A percentile compares a stretch with the other conserved stretches of the same genome.
Evolutionary conservation across 2,113 vertebrate genomes (phyloP).

Genomic region (Notiomystis cincta): DNA sequence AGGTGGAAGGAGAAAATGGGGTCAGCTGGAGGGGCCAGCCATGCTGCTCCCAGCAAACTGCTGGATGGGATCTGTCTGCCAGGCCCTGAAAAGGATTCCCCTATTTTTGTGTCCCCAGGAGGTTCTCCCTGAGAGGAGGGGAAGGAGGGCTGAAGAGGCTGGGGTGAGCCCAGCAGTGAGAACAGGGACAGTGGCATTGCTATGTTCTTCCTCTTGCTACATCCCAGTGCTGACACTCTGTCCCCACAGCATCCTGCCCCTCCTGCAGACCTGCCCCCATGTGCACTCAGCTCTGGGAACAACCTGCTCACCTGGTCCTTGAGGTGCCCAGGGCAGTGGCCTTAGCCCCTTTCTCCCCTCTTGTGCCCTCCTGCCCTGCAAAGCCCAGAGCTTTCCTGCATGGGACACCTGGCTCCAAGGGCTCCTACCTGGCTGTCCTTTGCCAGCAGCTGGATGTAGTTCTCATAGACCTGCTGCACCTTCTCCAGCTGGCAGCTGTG

Average conservation of each 20-base stretch:
- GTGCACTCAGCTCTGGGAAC: not conserved
- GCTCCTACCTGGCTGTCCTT: slow-evolving; percentile 78
- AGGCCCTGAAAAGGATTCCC: not conserved
- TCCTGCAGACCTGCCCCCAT: not conserved
- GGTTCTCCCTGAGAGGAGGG: not conserved
- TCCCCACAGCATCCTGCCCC: not conserved
- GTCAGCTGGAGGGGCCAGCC: not conserved
- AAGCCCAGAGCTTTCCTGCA: not conserved
- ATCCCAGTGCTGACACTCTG: not conserved
- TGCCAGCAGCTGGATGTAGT: slow-evolving; percentile 81
- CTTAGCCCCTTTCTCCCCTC: not conserved
- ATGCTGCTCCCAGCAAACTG: rapidly evolving
- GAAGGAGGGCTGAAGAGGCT: not conserved
- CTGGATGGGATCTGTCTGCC: not conserved
- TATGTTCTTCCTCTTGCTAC: not conserved
- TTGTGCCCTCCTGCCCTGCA: not conserved
- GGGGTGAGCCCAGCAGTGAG: not conserved
- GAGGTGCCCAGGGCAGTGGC: not conserved
- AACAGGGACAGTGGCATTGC: not conserved
- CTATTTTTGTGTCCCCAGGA: not conserved
- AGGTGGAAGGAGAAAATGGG: not conserved
- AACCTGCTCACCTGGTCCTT: not conserved
- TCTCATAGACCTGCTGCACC: slow-evolving; percentile 72
- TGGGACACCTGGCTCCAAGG: not conserved
- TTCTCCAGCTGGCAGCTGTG: slow-evolving; percentile 68